Base-by-base conservation (phyloP, 1,140 invertebrate species). In the Coelopa frigida region DNA sequence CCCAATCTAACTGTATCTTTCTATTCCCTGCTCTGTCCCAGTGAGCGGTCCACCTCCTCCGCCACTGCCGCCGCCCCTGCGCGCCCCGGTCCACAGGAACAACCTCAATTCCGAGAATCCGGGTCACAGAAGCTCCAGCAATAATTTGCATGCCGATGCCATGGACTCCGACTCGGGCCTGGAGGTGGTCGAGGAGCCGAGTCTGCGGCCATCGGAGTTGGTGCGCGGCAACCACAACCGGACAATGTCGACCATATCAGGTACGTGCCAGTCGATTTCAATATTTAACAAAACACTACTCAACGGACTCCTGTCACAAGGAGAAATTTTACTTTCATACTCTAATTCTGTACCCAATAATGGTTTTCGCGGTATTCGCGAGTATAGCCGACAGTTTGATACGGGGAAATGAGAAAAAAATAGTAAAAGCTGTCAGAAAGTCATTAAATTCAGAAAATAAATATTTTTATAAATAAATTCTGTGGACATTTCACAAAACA, bases 171-270 rank as follows among this genome's bases (percentile, higher is more conserved):
- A 70, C 61, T 55, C 66, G 0, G 67, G 66, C 4, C 64, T 76
- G 17, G 76, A 74, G 44, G 75, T 81, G 26, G 53, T 78, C 2
- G 77, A 81, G 47, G 77, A 81, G 61, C 77, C 77, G 1, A 77
- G 75, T 5, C 53, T 80, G 6, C 72, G 73, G 38, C 79, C 78
- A 15, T 80, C 78, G 3, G 79, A 80, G 43, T 59, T 81, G 31
- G 67, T 75, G 14, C 70, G 73, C 23, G 73, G 74, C 41, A 73
- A 70, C 41, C 64, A 70, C 32, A 70, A 70, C 53, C 60, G 67
- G 43, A 70, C 64, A 24, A 67, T 70, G 64, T 70, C 68, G 37
- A 68, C 65, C 31, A 70, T 70, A 51, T 70, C 67, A 40, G 67
- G 67, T 70, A 31, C 50, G 60, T 44, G 12, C 17, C n/a, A 29